Evolutionary conservation across 2,888 invertebrate species (phyloP).

Genomic region (Antitype chi): DNA sequence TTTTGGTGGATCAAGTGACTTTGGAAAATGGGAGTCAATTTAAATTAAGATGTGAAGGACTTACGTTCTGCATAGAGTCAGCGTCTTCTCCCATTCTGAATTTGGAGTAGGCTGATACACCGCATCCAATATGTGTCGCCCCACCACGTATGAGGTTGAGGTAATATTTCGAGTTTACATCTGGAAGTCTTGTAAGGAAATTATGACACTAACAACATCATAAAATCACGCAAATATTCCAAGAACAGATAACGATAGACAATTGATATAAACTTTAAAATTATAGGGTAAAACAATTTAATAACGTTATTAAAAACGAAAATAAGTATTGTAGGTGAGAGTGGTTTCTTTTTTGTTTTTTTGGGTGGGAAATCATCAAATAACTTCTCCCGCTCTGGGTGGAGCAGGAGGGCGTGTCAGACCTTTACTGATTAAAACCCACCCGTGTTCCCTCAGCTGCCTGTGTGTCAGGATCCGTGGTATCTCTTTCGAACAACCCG

Average conservation of each 20-base stretch:
- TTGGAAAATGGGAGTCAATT: neutral
- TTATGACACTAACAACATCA: neutral
- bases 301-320: neutral
- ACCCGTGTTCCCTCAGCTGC: no score
- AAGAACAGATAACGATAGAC: neutral
- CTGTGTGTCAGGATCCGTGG: no score
- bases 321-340: neutral
- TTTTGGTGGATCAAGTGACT: no score
- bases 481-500: no score
- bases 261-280: no score
- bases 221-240: neutral
- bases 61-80: constrained; percentile 38
- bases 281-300: neutral
- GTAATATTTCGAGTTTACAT: constrained; percentile 22
- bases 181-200: constrained; percentile 27
- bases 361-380: no score
- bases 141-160: constrained; percentile 34
- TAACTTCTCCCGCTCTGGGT: no score
- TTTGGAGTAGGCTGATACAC: constrained; percentile 43
- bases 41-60: neutral
- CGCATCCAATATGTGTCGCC: constrained; percentile 51
- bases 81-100: neutral
- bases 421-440: no score
- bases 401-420: no score
- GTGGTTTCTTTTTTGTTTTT: no score